These are phyloP conservation scores for Nyctibius bracteatus DNA, from an alignment of 2,113 vertebrate genomes.

Conservation along the genomic window DNA sequence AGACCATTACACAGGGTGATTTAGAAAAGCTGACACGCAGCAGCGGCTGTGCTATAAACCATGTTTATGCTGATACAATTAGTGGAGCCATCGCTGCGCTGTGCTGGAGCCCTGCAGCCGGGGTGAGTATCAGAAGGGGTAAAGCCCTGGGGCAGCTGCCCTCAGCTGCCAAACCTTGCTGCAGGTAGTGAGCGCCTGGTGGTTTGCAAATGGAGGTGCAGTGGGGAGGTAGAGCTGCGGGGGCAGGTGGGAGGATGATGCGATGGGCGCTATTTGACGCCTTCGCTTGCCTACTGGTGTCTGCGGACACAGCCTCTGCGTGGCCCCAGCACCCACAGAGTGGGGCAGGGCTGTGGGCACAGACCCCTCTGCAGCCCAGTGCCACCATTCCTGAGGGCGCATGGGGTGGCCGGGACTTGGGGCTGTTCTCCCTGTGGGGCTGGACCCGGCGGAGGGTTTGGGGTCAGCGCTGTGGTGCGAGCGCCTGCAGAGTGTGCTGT, in stretches of 20 bases:
- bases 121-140: background rate
- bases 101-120: background rate
- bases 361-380: background rate
- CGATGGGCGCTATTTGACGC: fast-evolving
- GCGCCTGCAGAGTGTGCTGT: constrained; percentile 61
- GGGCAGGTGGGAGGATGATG: background rate
- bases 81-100: background rate
- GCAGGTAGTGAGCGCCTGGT: fast-evolving
- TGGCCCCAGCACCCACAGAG: background rate
- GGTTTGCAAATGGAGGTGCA: background rate
- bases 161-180: background rate
- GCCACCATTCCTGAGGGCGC: background rate
- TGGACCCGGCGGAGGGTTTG: background rate
- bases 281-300: background rate
- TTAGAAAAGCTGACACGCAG: background rate
- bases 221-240: background rate
- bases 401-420: fast-evolving
- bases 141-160: background rate
- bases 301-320: fast-evolving
- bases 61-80: constrained; percentile 60
- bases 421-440: background rate
- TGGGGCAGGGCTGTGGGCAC: background rate
- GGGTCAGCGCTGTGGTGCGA: background rate
- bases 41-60: constrained; percentile 35
- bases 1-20: constrained; percentile 11